A percentile compares a stretch with the other conserved stretches of the same genome.
Evolutionary conservation across 1,140 invertebrate genomes (phyloP).

Genomic region (Drosophila mayri): DNA sequence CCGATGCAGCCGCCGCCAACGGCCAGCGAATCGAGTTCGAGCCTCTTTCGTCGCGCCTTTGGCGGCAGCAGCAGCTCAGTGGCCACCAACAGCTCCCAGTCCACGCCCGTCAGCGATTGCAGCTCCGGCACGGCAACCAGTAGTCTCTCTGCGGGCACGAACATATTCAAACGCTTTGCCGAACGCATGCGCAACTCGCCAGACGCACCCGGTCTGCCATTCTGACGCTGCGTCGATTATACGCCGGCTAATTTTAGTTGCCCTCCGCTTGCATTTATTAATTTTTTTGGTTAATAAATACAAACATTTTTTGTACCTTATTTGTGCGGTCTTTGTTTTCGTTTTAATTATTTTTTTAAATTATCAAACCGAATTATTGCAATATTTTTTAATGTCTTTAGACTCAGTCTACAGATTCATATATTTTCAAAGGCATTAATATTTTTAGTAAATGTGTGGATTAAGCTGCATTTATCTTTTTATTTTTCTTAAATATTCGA

Average conservation of each 20-base stretch:
- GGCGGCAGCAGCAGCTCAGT: conserved; percentile 59
- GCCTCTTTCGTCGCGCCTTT: conserved; percentile 75
- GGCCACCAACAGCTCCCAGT: conserved; percentile 35
- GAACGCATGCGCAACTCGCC: conserved; percentile 72
- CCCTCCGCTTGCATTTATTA: conserved; percentile 67
- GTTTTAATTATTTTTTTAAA: conserved; percentile 5
- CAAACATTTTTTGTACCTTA: conserved; percentile 52
- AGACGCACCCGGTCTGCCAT: conserved; percentile 39
- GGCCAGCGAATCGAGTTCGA: conserved; percentile 59
- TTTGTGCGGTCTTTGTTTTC: conserved; percentile 45
- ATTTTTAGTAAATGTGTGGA: background rate
- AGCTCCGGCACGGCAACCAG: conserved; percentile 34
- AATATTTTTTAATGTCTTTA: background rate
- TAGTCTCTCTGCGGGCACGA: conserved; percentile 72
- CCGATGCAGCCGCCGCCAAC: conserved; percentile 27
- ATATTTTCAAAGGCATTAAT: background rate
- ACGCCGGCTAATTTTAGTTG: conserved; percentile 39
- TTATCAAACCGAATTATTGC: background rate
- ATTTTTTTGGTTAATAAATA: conserved; percentile 70
- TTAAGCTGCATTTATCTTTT: conserved; percentile 1
- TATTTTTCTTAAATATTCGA: background rate
- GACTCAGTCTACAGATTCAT: background rate
- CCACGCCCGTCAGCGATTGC: conserved; percentile 56
- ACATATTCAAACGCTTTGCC: conserved; percentile 82
- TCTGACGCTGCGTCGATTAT: conserved; percentile 24